Base-by-base conservation (phyloP, 2,113 vertebrate genomes). In the Vidua chalybeata region DNA sequence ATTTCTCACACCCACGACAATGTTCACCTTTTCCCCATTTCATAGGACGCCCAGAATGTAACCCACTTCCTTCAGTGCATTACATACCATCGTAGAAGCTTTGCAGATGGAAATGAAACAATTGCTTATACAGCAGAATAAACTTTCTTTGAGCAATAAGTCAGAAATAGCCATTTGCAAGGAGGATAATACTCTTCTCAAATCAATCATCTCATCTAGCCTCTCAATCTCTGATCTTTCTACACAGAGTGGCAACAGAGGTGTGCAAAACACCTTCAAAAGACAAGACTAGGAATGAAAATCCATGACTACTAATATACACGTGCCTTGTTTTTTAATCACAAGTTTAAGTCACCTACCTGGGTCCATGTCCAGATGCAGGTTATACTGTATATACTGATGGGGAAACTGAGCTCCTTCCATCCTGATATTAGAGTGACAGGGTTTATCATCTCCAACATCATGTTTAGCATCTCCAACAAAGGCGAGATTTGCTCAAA, bases 221-320 rank as follows among this genome's bases (percentile, higher is more conserved):
- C 43, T 43, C 20, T 52, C 48, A 35, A 6, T 54, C 51, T 84
- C 69, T 54, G 51, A 90, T 48, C n/a, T 82, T 87, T 59, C 45
- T 56, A 30, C 18, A 20, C 21, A 75, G 35, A 71, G 19, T 43
- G 72, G 23, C 17, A 58, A 72, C 21, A 82, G 48, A 85, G 51
- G 59, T 58, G 20, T 63, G 43, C n/a, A 77, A 45, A 91, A 62
- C 8, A 58, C 22, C 15, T 11, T 30, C 48, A 82, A 66, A 93
- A 84, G 24, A 66, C n/a, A 62, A 28, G 51, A 55, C 9, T 33
- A 13, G 15, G 31, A 89, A 62, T 12, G 41, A 75, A 93, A 87
- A 68, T 19, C 11, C 7, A 0, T 41, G 10, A 46, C 35, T 35
- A 51, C 15, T 5, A 24, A 9, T 31, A 69, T 7, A 41, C 0